Base-by-base conservation (phyloP, 2,888 invertebrate genomes). In the Watsonalla binaria region DNA sequence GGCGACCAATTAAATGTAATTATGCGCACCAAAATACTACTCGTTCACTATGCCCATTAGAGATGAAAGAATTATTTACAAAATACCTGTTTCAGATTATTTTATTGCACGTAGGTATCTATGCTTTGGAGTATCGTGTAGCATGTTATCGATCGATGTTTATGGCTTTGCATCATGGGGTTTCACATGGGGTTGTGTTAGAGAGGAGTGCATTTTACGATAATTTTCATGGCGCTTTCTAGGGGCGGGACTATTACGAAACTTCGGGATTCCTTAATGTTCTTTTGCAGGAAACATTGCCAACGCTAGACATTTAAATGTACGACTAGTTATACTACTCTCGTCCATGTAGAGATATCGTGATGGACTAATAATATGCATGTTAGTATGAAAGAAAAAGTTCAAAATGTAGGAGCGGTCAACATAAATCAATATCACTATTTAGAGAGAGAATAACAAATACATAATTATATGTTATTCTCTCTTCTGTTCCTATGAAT, bases 1-100 rank as follows among this genome's bases (percentile, higher is more conserved):
- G 74, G 74, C 66, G 63, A 69, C 63, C 78, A 82, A 82, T 84
- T 82, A 82, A 76, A 79, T 70, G 59, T 70, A 73, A 79, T 80
- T 79, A 79, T 24, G 24, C 24, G 24, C 66, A 64, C 49, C 54
- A 58, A 56, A 52, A 63, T 65, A 66, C 62, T 63, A 75, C 75
- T 72, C 24, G 4, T 24, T 24, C 24, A 24, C 4, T 24, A 24
- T 24, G 4, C n/a, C n/a, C n/a, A n/a, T n/a, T 24, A 24, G 24
- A 24, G 24, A 24, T 24, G 24, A 24, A 24, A 24, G 24, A 4
- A 42, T 42, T 42, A 42, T 42, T 42, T 24, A 24, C 56, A 52
- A 49, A 45, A 39, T 6, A 48, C 54, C 53, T 51, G 52, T 56
- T 50, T 53, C 56, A 62, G 5, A 14, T 46, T 13, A 11, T 13